Evolutionary conservation across 2,113 vertebrate genomes (phyloP).

Genomic region (Barnardius zonarius): DNA sequence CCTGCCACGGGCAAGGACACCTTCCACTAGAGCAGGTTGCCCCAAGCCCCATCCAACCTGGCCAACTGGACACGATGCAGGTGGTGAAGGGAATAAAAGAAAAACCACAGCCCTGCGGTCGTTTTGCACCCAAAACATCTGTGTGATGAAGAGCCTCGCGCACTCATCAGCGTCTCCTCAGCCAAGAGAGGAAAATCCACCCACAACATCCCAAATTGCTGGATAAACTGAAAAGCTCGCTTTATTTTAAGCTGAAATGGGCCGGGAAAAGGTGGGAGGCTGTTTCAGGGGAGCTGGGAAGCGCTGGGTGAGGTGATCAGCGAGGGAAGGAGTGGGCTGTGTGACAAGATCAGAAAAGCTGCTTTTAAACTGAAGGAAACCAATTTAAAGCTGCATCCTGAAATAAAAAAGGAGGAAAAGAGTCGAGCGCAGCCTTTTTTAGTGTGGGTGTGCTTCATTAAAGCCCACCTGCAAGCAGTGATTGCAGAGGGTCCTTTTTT

Average conservation of each 20-base stretch:
- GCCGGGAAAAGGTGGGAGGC: background rate
- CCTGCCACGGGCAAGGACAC: background rate
- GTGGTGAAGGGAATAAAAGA: accelerated
- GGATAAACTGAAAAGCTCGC: background rate
- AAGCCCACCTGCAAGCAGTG: background rate
- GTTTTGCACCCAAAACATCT: background rate
- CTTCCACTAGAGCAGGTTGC: background rate
- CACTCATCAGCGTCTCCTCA: background rate
- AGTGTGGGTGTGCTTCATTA: background rate
- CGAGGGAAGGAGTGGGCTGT: background rate
- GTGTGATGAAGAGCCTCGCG: background rate
- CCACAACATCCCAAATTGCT: background rate
- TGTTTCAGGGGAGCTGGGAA: background rate
- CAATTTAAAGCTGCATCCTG: background rate
- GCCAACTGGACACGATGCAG: background rate
- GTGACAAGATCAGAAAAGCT: background rate
- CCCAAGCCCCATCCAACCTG: too few species aligned
- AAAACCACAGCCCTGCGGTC: background rate
- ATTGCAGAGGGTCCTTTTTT: background rate
- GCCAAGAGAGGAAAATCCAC: background rate
- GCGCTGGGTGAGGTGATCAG: background rate
- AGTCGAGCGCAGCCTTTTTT: background rate
- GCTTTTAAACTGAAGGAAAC: background rate
- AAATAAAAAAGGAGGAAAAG: background rate
- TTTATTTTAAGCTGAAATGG: background rate